Percentiles rank a stretch among this genome's conserved stretches.
Evolutionary conservation across 2,797 vertebrate genomes (phyloP).

Genomic region (Eptatretus atami): DNA sequence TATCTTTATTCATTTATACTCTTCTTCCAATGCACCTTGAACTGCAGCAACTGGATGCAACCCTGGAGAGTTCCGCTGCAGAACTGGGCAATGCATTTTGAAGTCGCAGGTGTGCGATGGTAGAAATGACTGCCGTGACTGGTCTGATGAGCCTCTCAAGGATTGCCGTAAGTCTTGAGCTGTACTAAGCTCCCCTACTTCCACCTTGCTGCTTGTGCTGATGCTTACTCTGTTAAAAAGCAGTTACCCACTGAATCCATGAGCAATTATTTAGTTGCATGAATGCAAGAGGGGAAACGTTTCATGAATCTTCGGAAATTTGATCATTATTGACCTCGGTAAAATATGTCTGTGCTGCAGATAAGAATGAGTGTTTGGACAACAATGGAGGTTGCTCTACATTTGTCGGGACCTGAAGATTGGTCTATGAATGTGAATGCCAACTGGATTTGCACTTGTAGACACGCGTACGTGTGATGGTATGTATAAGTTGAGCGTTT

Average conservation of each 20-base stretch:
- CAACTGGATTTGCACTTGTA: constrained; percentile 22
- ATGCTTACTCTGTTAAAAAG: too few species aligned
- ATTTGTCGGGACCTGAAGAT: constrained; percentile 28
- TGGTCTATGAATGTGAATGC: constrained; percentile 32
- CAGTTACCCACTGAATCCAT: too few species aligned
- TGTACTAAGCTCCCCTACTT: too few species aligned
- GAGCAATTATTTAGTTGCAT: too few species aligned
- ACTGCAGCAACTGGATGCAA: constrained; percentile 22
- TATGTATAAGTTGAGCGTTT: constrained; percentile 14
- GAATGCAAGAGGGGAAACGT: too few species aligned
- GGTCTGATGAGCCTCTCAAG: constrained; percentile 30
- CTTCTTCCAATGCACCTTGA: too few species aligned
- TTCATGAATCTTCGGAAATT: too few species aligned
- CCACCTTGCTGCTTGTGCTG: too few species aligned
- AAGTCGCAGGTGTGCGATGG: constrained; percentile 29
- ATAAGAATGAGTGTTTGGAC: constrained; percentile 26
- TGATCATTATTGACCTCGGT: not conserved
- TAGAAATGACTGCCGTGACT: constrained; percentile 25
- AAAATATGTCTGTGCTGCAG: constrained; percentile 14
- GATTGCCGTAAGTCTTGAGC: constrained; percentile 26
- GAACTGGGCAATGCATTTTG: constrained; percentile 34
- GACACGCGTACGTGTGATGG: constrained; percentile 29
- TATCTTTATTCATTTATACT: too few species aligned
- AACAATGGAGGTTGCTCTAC: constrained; percentile 33
- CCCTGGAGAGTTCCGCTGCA: constrained; percentile 24